phyloP scores from a whole-genome alignment of 2,888 invertebrate species.

The Temnothorax ravouxi region DNA sequence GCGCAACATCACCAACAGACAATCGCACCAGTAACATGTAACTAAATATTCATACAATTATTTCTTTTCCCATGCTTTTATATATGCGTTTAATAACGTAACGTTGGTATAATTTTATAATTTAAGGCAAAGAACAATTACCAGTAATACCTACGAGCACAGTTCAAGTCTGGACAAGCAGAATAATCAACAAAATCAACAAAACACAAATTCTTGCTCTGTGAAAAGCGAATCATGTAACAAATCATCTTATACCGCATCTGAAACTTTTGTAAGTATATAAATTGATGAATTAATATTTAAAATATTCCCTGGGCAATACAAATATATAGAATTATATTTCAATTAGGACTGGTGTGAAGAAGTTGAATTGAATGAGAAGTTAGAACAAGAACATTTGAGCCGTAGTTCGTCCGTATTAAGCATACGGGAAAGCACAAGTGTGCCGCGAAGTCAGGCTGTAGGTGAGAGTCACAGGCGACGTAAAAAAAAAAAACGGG shows the following conservation, averaged over 20 bases:
- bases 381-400: constrained; percentile 86
- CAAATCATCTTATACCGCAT: constrained; percentile 62
- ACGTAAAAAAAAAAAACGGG: constrained; percentile 82
- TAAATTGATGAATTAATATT: neutral
- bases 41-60: constrained; percentile 44
- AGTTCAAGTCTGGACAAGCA: constrained; percentile 73
- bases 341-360: constrained; percentile 88
- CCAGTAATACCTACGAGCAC: constrained; percentile 74
- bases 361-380: constrained; percentile 88
- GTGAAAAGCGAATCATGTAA: constrained; percentile 77
- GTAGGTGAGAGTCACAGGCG: constrained; percentile 60
- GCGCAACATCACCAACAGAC: constrained; percentile 73
- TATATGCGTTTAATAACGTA: constrained; percentile 5
- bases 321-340: constrained; percentile 8
- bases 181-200: constrained; percentile 74
- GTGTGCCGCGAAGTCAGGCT: constrained; percentile 73
- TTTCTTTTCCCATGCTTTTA: constrained; percentile 21
- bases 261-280: constrained; percentile 70
- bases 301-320: neutral
- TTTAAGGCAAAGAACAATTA: constrained; percentile 76
- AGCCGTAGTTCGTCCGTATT: constrained; percentile 88
- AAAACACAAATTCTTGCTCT: constrained; percentile 73
- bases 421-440: constrained; percentile 85
- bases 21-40: constrained; percentile 79
- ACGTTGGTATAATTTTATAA: constrained; percentile 56